phyloP scores from a whole-genome alignment of 2,888 invertebrate species.

The Pollenia griseotomentosa region DNA sequence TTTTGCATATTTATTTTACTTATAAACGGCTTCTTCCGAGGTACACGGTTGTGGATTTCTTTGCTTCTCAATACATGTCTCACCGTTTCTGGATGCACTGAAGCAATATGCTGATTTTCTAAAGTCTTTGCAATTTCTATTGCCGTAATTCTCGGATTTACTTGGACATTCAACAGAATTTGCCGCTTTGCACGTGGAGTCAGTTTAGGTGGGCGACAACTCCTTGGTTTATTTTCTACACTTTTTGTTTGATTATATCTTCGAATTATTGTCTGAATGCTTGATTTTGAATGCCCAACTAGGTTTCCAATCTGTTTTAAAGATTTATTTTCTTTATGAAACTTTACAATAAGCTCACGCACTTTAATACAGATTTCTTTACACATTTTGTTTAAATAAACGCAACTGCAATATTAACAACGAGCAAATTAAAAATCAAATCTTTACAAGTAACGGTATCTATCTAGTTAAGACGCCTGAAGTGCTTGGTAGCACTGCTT shows the following conservation, averaged over 20 bases:
- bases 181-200: no score
- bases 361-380: no score
- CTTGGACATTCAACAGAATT: constrained; percentile 17
- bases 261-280: neutral
- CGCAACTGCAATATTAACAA: no score
- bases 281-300: constrained; percentile 6
- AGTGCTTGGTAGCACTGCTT: constrained; percentile 5
- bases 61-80: constrained; percentile 10
- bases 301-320: constrained; percentile 2
- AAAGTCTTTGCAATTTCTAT: constrained; percentile 23
- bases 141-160: constrained; percentile 16
- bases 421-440: no score
- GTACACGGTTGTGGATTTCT: constrained; percentile 6
- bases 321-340: no score
- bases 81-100: constrained; percentile 7
- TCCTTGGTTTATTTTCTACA: neutral
- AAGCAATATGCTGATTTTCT: constrained; percentile 11
- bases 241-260: no score
- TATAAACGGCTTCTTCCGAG: neutral
- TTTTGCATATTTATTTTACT: neutral
- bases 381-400: no score
- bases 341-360: no score
- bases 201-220: neutral
- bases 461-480: neutral
- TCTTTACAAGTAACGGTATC: neutral